Conservation (phyloP, 2,888 invertebrate species). For the Drosophila suboccidentalis region DNA sequence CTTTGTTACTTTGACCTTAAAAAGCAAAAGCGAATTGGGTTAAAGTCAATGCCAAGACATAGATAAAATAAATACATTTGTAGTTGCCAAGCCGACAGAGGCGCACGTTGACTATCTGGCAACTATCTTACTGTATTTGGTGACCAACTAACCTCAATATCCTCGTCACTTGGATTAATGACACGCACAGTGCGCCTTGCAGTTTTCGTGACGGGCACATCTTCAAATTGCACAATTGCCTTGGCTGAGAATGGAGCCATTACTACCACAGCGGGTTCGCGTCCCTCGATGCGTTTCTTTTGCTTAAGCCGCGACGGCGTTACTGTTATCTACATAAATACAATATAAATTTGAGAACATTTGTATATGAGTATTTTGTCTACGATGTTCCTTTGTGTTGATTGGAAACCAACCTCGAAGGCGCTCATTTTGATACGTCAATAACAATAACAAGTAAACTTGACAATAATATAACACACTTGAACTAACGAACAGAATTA, state of each 20-base stretch:
- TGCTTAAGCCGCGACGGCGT: constrained; percentile 83
- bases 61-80: constrained; percentile 58
- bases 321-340: constrained; percentile 77
- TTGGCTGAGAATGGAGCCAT: constrained; percentile 90
- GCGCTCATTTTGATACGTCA: constrained; percentile 81
- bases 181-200: constrained; percentile 87
- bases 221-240: constrained; percentile 89
- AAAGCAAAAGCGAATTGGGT: constrained; percentile 19
- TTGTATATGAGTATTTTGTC: constrained; percentile 1
- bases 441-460: not conserved
- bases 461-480: constrained; percentile 26
- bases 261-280: constrained; percentile 85
- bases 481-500: constrained; percentile 11
- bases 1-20: constrained; percentile 86
- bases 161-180: constrained; percentile 87
- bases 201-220: constrained; percentile 88
- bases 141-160: constrained; percentile 84
- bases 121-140: not conserved
- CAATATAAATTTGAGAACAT: not conserved
- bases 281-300: constrained; percentile 84
- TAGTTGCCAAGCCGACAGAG: constrained; percentile 55
- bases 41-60: constrained; percentile 34
- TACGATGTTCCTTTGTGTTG: not conserved
- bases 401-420: constrained; percentile 80
- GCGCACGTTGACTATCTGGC: constrained; percentile 12